Evolutionary conservation across 2,797 vertebrate species (phyloP).

Genomic region (Lepilemur ruficaudatus): DNA sequence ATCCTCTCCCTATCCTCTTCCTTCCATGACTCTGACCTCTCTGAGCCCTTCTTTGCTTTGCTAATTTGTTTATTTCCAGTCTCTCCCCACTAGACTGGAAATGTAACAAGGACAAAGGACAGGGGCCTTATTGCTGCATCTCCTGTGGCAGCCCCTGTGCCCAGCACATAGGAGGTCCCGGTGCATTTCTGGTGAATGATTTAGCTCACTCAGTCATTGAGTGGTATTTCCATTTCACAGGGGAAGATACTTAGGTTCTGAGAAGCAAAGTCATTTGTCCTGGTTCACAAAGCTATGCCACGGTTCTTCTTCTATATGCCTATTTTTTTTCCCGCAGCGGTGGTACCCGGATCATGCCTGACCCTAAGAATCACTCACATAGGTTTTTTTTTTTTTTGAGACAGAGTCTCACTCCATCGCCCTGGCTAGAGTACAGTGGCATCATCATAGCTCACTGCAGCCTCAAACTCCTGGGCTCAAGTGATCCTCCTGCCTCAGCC

Average conservation of each 20-base stretch:
- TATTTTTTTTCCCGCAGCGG: neutral
- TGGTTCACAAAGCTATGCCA: neutral
- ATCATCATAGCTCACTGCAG: no score
- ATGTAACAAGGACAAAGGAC: rapidly evolving
- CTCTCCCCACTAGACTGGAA: neutral
- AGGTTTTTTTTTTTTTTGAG: no score
- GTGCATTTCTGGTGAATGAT: rapidly evolving
- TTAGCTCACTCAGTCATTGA: neutral
- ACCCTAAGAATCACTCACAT: neutral
- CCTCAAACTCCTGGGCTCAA: no score
- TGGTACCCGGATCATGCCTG: rapidly evolving
- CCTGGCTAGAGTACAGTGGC: no score
- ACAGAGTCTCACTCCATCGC: no score
- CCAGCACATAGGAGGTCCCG: neutral
- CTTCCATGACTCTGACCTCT: rapidly evolving
- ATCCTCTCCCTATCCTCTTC: neutral
- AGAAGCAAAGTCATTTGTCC: neutral
- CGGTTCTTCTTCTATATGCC: neutral
- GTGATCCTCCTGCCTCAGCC: no score
- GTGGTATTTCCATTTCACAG: neutral
- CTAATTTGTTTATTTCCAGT: neutral
- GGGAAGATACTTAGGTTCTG: neutral
- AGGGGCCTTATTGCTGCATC: no score
- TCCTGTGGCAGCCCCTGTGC: neutral
- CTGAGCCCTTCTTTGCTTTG: neutral